Base-by-base conservation (phyloP, 2,888 invertebrate genomes). In the Anagyrus pseudococci region DNA sequence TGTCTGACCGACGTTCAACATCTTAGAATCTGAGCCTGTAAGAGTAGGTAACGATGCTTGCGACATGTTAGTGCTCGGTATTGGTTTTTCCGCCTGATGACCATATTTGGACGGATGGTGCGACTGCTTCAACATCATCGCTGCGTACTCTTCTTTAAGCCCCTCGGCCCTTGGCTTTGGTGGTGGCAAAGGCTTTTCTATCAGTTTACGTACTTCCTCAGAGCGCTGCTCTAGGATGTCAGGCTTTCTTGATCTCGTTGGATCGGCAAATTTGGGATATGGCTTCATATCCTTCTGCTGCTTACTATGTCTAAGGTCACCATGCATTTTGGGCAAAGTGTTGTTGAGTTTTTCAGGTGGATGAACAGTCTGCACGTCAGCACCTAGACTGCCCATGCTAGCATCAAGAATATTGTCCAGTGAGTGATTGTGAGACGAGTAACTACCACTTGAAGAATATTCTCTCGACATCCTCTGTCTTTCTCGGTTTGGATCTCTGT, bases 201-300 rank as follows among this genome's bases (percentile, higher is more conserved):
- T 78, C 1, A 79, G 58, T 37, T 80, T 80, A 0, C 79, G 68
- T 10, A 76, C 77, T 13, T 80, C 79, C 13, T 80, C 79, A 50
- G 70, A 72, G 22, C 76, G 72, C 25, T 77, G 76, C 41, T 80
- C 79, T 6, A 74, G 61, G 2, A 68, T 68, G 19, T 79, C 79
- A 0, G 74, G 60, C 52, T 64, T 69, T 60, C 53, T 66, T 7
- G 58, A 50, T 4, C 40, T 40, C 19, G 46, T 7, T n/a, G 49
- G 33, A 26, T 74, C 74, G 1, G 70, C 64, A 53, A 77, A 78
- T 23, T 78, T 79, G 0, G 61, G 62, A 53, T 75, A 76, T 19
- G 68, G 48, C 59, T 80, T 79, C 8, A 67, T 70, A 1, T 77
- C 68, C 8, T 77, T 74, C 57, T 74, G 74, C 13, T 62, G 66